Base-by-base conservation (phyloP, 2,888 invertebrate genomes). In the Capitulum mitella region DNA sequence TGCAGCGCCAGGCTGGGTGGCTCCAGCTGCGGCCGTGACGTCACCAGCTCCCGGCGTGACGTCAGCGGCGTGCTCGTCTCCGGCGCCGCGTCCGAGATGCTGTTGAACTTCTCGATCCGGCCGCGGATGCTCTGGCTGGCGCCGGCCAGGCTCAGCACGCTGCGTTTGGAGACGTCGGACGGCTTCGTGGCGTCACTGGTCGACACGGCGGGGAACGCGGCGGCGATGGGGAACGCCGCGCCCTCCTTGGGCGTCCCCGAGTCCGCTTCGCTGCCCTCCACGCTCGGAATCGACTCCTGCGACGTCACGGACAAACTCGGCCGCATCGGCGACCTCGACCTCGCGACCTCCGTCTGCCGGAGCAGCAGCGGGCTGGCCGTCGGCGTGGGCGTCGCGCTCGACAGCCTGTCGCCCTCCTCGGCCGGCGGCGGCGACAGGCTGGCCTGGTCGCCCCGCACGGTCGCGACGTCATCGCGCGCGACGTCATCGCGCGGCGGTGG, bases 61-160 rank as follows among this genome's bases (percentile, higher is more conserved):
- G 22, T 16, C 22, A 70, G 40, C 1, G 70, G 70, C 1, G 70
- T 29, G 3, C 2, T 22, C 10, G 26, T 26, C 3, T 70, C 70
- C 70, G 70, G 40, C 0, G n/a, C n/a, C n/a, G 70, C 2, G 70
- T 70, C 70, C 8, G 40, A 70, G 8, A 70, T 70, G 70, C 26
- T 37, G 40, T 70, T 70, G 40, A 70, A 70, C 70, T 70, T 70
- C 10, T 70, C 70, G 26, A 70, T 70, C 70, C 37, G 37, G 22
- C 70, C 70, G 1, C 70, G 70, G 37, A 70, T 70, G 26, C 26
- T 40, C 37, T 70, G 70, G 26, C 37, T 22, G 8, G 70, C 37
- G 10, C 70, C 40, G 10, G 70, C 40, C 22, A 40, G 70, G 26
- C 26, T 40, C 22, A 70, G 70, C 2, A 40, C 40, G 26, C 40